Conservation (phyloP, 2,113 vertebrate genomes). For the Siniperca knerii region DNA sequence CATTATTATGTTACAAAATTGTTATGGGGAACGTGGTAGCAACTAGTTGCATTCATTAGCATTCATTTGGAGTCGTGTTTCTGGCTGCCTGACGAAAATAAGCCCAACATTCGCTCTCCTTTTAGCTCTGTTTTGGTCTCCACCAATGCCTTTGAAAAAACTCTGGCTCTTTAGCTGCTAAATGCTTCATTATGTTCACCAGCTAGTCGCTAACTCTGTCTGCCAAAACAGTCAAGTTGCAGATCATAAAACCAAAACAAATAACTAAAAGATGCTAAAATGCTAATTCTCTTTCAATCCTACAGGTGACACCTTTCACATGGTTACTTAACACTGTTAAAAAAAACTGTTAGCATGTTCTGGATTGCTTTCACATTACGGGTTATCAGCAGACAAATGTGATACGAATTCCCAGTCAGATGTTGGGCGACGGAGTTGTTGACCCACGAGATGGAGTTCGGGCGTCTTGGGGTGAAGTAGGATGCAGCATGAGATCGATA, state of each 20-base stretch:
- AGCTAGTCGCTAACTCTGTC: neutral
- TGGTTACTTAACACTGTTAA: neutral
- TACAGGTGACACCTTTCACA: neutral
- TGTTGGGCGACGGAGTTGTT: neutral
- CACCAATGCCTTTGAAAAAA: neutral
- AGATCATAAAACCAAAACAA: neutral
- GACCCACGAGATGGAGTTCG: neutral
- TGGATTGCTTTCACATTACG: neutral
- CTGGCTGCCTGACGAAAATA: too few relatives aligned
- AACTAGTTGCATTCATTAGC: too few relatives aligned
- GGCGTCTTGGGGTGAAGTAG: neutral
- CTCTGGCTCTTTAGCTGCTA: neutral
- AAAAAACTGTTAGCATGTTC: too few relatives aligned
- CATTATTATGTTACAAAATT: neutral
- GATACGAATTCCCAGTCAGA: neutral
- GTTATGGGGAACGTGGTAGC: too few relatives aligned
- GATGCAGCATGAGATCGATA: neutral
- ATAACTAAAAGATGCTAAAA: neutral
- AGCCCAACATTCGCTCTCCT: neutral
- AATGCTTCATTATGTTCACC: neutral
- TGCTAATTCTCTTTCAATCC: neutral
- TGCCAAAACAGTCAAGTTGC: neutral
- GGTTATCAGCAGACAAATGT: neutral
- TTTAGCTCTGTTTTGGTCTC: neutral
- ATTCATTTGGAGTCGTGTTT: too few relatives aligned